These are phyloP conservation scores for Oncopeltus fasciatus DNA, from an alignment of 1,140 invertebrate genomes.

Conservation along the genomic window DNA sequence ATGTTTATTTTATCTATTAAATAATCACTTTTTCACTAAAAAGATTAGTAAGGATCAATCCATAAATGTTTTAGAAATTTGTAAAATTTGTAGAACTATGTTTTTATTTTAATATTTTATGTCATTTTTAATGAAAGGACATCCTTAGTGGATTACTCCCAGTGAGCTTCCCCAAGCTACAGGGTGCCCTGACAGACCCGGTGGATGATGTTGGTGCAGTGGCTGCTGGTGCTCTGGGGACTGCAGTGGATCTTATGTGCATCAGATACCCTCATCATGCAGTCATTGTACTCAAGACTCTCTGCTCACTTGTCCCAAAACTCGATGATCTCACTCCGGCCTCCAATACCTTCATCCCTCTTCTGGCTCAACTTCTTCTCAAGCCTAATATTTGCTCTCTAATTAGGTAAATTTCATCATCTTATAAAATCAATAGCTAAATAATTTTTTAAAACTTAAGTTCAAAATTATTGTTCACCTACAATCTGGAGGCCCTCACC, in stretches of 20 bases:
- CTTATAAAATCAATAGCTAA: not conserved
- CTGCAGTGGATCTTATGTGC: constrained; percentile 56
- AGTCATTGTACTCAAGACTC: constrained; percentile 36
- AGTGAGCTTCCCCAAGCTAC: constrained; percentile 49
- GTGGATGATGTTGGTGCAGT: constrained; percentile 91
- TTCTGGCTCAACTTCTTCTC: constrained; percentile 73
- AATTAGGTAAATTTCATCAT: constrained; percentile 29
- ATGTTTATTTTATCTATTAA: too few relatives aligned
- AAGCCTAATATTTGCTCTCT: constrained; percentile 40
- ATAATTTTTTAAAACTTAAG: too few relatives aligned
- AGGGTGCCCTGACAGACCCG: constrained; percentile 58
- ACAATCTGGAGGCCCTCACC: too few relatives aligned
- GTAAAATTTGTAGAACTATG: not conserved
- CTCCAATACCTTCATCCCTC: constrained; percentile 83
- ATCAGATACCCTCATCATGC: constrained; percentile 33
- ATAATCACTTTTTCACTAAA: too few relatives aligned
- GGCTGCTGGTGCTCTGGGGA: constrained; percentile 75
- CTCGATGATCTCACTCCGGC: constrained; percentile 86
- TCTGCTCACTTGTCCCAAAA: constrained; percentile 61
- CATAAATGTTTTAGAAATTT: too few relatives aligned
- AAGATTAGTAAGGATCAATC: too few relatives aligned
- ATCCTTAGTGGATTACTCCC: constrained; percentile 51
- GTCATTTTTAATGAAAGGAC: constrained; percentile 41
- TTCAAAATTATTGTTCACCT: too few relatives aligned
- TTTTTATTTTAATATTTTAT: not conserved